These are phyloP conservation scores for Sesamia inferens DNA, from an alignment of 2,888 invertebrate genomes.

Conservation along the genomic window DNA sequence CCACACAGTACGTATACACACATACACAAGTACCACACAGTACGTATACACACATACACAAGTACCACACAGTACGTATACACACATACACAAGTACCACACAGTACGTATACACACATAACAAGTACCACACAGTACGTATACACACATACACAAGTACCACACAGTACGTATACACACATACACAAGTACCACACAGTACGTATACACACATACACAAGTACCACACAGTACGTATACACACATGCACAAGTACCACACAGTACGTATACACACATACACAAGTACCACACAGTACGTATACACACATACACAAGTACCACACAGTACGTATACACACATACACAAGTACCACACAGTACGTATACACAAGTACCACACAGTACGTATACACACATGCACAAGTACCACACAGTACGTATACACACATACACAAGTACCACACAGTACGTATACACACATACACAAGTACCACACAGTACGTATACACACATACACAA, in stretches of 20 bases:
- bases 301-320: constrained; percentile 96
- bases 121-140: constrained; percentile 99
- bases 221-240: constrained; percentile 97
- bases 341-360: constrained; percentile 99
- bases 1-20: constrained; percentile 97
- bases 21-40: constrained; percentile 98
- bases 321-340: constrained; percentile 97
- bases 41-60: constrained; percentile 95
- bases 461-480: constrained; percentile 99
- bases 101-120: constrained; percentile 97
- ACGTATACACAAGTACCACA: constrained; percentile 98
- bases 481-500: constrained; percentile 95
- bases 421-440: constrained; percentile 96
- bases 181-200: constrained; percentile 99
- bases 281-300: constrained; percentile 99
- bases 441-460: constrained; percentile 97
- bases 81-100: constrained; percentile 98
- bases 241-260: constrained; percentile 98
- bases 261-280: constrained; percentile 95
- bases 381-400: constrained; percentile 95
- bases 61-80: constrained; percentile 98
- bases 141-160: constrained; percentile 96
- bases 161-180: constrained; percentile 97
- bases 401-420: constrained; percentile 99
- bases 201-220: constrained; percentile 95